These are phyloP conservation scores for Hyles vespertilio DNA, from an alignment of 1,140 invertebrate species.

Conservation along the genomic window DNA sequence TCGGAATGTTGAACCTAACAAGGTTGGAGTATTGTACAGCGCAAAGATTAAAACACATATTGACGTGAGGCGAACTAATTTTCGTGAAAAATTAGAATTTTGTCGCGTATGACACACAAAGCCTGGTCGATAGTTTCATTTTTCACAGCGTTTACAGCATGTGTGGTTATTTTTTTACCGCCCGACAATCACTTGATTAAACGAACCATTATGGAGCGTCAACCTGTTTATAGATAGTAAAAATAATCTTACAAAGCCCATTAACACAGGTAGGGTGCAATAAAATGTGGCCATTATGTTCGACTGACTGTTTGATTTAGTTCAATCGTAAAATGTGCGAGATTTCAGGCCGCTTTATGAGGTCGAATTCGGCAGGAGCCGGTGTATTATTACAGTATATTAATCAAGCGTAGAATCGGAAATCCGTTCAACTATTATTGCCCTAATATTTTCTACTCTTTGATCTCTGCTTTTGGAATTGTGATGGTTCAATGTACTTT, in stretches of 20 bases:
- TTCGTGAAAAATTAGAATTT: no score
- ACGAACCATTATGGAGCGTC: conserved; percentile 9
- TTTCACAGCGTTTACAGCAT: no score
- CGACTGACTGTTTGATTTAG: conserved; percentile 5
- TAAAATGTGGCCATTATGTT: conserved; percentile 9
- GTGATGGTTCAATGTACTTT: no score
- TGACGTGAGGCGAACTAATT: no score
- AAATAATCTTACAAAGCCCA: conserved; percentile 15
- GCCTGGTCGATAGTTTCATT: no score
- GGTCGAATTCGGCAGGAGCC: conserved; percentile 3
- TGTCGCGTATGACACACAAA: no score
- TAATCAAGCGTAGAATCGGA: conserved; percentile 4
- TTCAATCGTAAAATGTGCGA: conserved; percentile 12
- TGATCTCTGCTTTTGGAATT: background rate
- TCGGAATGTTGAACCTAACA: no score
- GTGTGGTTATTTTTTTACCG: no score
- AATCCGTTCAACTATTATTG: conserved; percentile 5
- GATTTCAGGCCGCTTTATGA: conserved; percentile 7
- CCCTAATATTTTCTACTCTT: conserved; percentile 2
- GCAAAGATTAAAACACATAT: no score
- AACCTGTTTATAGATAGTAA: conserved; percentile 13
- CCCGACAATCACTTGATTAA: conserved; percentile 6
- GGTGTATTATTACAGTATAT: conserved; percentile 3
- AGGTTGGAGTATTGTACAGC: no score
- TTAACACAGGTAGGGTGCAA: conserved; percentile 11